Evolutionary conservation across 2,888 invertebrate genomes (phyloP), one percentile per base, ranked within the genome.

Genomic region (Phengaris arion): DNA sequence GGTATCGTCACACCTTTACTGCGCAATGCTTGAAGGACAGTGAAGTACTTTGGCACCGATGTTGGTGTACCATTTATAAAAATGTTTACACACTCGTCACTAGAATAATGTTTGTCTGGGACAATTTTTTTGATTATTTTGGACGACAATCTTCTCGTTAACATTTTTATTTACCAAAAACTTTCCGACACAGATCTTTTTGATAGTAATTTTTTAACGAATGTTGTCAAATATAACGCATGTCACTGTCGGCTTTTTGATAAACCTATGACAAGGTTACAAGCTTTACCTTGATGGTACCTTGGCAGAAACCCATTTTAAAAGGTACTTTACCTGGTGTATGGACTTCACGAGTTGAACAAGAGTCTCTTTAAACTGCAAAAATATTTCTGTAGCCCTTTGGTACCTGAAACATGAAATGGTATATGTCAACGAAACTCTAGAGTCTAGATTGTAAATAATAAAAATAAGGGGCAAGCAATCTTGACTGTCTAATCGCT

Each of bases 1-100:
- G 99, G 99, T 82, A 99, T 78, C 0, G 87, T 85, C 0, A 92
- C 82, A 2, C 82, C 78, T 76, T 88, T 86, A 15, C 80, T 79
- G 22, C 85, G 84, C 72, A 91, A 75, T 9, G 91, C 88, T 79
- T 98, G 98, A 72, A 99, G 93, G 15, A 99, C 97, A 7, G 99
- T 99, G 74, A 97, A 99, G 77, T 99, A 99, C 8, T 98, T 98
- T 46, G 98, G 97, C 46, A 99, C 99, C 78, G 95, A 90, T 0
- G 99, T 97, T 72, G 96, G 95, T 86, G 97, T 97, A 83, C 98
- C 99, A 94, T 99, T 98, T 79, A 99, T 97, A 89, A 98, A 99
- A 96, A 95, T 97, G 96, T 81, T 98, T 92, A 86, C 69, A 15
- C 46, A 75, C 48, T 69, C 48, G 6, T 15, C 12, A 6, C 13